Conservation (phyloP, 2,888 invertebrate species). For the Achlya flavicornis region DNA sequence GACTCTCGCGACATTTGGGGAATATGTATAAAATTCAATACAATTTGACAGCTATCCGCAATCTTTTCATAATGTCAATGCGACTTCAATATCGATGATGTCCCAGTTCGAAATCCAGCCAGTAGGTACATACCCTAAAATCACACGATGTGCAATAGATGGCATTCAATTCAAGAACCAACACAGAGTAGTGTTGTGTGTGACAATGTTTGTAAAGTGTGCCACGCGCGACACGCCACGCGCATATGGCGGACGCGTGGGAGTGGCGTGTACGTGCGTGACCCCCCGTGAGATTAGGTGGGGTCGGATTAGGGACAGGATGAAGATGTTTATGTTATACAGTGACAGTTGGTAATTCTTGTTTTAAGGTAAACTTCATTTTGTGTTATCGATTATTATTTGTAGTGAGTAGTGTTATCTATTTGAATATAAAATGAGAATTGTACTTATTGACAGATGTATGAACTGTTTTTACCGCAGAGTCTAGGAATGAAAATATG, state of each 20-base stretch:
- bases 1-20: no score
- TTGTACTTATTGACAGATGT: no score
- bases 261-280: slow-evolving; percentile 26
- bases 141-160: neutral
- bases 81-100: no score
- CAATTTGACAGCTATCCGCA: no score
- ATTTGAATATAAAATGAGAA: no score
- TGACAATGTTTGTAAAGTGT: neutral
- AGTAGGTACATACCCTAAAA: neutral
- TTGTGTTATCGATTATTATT: neutral
- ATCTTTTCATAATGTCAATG: no score
- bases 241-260: slow-evolving; percentile 25
- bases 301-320: slow-evolving; percentile 3
- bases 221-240: slow-evolving; percentile 22
- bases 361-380: neutral
- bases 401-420: neutral
- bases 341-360: neutral
- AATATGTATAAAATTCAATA: no score
- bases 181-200: neutral
- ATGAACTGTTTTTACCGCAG: no score
- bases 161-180: neutral
- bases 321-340: neutral
- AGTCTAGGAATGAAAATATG: no score
- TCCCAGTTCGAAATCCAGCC: no score
- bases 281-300: slow-evolving; percentile 28